Conservation (phyloP, 2,113 vertebrate genomes). For the Elgaria multicarinata region DNA sequence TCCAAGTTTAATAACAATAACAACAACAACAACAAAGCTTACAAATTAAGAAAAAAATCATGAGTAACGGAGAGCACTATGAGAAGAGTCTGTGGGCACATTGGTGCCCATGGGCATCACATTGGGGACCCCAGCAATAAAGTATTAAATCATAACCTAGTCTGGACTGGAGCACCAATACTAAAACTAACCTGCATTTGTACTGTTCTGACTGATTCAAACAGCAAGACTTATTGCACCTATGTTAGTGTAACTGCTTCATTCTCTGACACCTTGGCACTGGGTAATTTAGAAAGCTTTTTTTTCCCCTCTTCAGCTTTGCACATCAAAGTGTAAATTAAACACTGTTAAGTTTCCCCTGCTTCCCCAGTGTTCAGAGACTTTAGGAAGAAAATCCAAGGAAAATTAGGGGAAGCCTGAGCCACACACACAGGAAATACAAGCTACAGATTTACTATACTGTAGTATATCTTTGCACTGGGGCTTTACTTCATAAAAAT, state of each 20-base stretch:
- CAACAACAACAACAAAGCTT: too few species aligned
- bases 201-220: constrained; percentile 29
- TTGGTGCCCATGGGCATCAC: too few species aligned
- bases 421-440: constrained; percentile 24
- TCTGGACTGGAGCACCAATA: constrained; percentile 15
- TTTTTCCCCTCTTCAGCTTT: constrained; percentile 19
- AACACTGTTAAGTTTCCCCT: constrained; percentile 47
- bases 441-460: not conserved
- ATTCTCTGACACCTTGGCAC: constrained; percentile 26
- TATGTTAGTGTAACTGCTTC: constrained; percentile 37
- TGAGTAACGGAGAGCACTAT: too few species aligned
- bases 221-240: constrained; percentile 48
- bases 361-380: not conserved
- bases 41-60: too few species aligned
- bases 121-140: not conserved
- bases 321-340: constrained; percentile 44
- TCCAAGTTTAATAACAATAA: too few species aligned
- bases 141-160: constrained; percentile 1
- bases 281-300: constrained; percentile 48
- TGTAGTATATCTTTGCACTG: not conserved
- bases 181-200: constrained; percentile 45
- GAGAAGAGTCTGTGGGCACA: too few species aligned
- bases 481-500: not conserved
- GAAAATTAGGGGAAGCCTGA: constrained; percentile 19
- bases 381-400: constrained; percentile 39